A percentile compares a stretch with the other conserved stretches of the same genome.
Conservation (phyloP, 2,888 invertebrate species). For the Mythimna ferrago region DNA sequence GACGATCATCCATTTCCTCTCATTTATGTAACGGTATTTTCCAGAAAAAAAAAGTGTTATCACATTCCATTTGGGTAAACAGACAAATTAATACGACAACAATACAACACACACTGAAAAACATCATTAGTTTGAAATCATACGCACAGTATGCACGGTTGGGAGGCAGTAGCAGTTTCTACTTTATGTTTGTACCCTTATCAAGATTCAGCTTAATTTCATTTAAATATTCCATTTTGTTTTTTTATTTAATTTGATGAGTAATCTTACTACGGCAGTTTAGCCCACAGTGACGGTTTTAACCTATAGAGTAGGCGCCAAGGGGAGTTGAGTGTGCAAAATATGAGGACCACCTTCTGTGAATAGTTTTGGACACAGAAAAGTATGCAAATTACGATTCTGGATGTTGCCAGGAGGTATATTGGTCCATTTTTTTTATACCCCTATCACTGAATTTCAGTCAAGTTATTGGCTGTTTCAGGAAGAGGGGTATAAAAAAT, state of each 20-base stretch:
- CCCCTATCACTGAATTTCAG: too few relatives aligned
- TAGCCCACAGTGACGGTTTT: too few relatives aligned
- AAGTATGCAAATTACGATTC: too few relatives aligned
- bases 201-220: slow-evolving; percentile 4
- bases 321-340: too few relatives aligned
- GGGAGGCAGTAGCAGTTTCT: slow-evolving; percentile 29
- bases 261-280: too few relatives aligned
- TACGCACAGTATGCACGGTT: slow-evolving; percentile 47
- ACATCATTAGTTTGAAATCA: slow-evolving; percentile 18
- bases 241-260: too few relatives aligned
- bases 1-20: neutral
- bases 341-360: too few relatives aligned
- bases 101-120: neutral
- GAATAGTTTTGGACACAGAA: too few relatives aligned
- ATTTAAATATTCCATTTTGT: neutral
- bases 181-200: slow-evolving; percentile 35
- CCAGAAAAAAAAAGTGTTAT: slow-evolving; percentile 31
- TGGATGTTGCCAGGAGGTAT: too few relatives aligned
- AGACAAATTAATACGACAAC: slow-evolving; percentile 32
- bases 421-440: too few relatives aligned
- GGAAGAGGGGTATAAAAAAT: too few relatives aligned
- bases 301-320: neutral
- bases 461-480: too few relatives aligned
- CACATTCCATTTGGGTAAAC: slow-evolving; percentile 43
- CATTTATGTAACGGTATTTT: neutral